Conservation (phyloP, 2,113 vertebrate species). For the Labeo catla region DNA sequence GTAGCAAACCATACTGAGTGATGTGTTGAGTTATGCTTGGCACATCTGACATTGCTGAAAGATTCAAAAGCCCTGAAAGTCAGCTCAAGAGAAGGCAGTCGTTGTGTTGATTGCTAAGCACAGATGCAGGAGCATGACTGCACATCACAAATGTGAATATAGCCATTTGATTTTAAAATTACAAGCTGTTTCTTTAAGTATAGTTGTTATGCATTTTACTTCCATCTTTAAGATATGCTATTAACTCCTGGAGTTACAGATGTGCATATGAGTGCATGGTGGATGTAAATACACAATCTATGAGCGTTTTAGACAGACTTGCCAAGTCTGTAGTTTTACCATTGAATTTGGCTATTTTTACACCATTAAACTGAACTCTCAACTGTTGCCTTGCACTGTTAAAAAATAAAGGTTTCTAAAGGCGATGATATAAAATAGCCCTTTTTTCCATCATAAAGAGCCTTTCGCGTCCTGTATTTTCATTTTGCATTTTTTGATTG, state of each 20-base stretch:
- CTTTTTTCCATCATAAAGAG: no score
- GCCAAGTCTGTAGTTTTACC: no score
- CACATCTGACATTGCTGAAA: slow-evolving; percentile 30
- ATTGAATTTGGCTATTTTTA: no score
- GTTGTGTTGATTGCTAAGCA: neutral
- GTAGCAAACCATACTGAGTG: neutral
- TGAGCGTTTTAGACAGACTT: neutral
- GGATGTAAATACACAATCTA: neutral
- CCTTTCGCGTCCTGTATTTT: no score
- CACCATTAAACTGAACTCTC: no score
- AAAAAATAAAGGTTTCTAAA: no score
- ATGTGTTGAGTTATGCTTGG: neutral
- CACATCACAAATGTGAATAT: neutral
- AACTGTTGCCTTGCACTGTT: no score
- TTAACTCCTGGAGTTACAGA: neutral
- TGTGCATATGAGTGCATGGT: neutral
- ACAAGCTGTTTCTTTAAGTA: neutral
- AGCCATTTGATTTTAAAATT: neutral
- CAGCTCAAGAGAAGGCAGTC: neutral
- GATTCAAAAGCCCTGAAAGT: slow-evolving; percentile 13
- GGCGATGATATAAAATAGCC: no score
- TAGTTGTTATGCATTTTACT: neutral
- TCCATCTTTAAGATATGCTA: neutral
- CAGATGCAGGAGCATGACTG: slow-evolving; percentile 1
- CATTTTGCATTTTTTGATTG: no score